Percentiles rank a stretch among this genome's conserved stretches.
These are phyloP conservation scores for Tillus elongatus DNA, from an alignment of 2,888 invertebrate species.

Conservation along the genomic window DNA sequence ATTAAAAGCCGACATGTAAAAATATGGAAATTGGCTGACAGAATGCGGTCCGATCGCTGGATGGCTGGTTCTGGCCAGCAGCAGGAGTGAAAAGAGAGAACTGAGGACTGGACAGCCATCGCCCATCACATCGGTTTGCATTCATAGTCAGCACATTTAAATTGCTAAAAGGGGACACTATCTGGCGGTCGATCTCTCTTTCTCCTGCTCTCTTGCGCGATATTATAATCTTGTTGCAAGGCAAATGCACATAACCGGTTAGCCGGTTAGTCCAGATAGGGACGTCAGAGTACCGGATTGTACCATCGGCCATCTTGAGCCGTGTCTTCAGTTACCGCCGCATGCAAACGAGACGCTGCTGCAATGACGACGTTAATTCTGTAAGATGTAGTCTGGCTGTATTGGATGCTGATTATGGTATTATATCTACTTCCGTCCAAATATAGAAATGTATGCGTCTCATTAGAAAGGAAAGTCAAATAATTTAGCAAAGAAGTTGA, in stretches of 20 bases:
- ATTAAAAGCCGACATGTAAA: too few species aligned
- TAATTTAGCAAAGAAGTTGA: too few species aligned
- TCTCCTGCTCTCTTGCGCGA: constrained; percentile 35
- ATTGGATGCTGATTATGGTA: too few species aligned
- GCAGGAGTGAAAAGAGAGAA: too few species aligned
- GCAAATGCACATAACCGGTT: constrained; percentile 43
- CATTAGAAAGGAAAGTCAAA: too few species aligned
- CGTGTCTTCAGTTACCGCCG: too few species aligned
- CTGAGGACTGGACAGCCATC: constrained; percentile 18
- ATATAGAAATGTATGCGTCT: too few species aligned
- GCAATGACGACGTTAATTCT: too few species aligned
- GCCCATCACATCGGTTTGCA: constrained; percentile 39
- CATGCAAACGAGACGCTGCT: constrained; percentile 33
- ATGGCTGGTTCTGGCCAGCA: too few species aligned
- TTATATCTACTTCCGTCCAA: too few species aligned
- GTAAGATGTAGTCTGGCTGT: too few species aligned
- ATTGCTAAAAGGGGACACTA: constrained; percentile 44
- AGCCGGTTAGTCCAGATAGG: constrained; percentile 33
- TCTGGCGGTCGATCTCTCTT: constrained; percentile 38
- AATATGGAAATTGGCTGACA: constrained; percentile 34
- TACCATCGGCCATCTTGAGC: constrained; percentile 39
- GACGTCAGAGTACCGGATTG: too few species aligned
- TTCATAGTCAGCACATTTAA: constrained; percentile 43
- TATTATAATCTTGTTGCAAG: constrained; percentile 43
- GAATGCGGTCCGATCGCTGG: constrained; percentile 32